Conservation (phyloP, 1,140 invertebrate species). For the Octopus bimaculoides region DNA sequence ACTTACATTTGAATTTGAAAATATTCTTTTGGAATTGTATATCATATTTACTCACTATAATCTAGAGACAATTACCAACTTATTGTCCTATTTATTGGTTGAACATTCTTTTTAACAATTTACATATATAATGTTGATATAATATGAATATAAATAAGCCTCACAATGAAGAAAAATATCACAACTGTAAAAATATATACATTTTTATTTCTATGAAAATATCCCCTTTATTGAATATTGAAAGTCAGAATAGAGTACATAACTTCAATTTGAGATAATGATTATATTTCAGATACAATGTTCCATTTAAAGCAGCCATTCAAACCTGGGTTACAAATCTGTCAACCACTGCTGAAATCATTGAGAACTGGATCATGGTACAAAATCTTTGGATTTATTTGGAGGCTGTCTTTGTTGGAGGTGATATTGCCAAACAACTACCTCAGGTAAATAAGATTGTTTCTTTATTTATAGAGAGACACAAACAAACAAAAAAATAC, state of each 20-base stretch:
- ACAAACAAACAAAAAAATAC: no score
- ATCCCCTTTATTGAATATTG: not conserved
- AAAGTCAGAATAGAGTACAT: not conserved
- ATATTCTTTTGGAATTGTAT: no score
- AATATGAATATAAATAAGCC: not conserved
- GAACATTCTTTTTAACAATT: no score
- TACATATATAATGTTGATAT: not conserved
- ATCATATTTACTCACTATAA: no score
- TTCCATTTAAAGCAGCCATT: conserved; percentile 56
- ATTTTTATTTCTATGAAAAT: no score
- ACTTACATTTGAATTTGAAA: no score
- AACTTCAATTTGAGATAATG: conserved; percentile 10
- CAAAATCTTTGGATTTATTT: conserved; percentile 58
- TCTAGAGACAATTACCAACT: no score
- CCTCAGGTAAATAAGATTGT: conserved; percentile 60
- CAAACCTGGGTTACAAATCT: conserved; percentile 55
- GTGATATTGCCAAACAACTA: conserved; percentile 58
- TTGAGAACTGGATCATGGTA: conserved; percentile 55
- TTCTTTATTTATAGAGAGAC: no score
- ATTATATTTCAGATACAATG: conserved; percentile 48
- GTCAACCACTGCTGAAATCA: conserved; percentile 53
- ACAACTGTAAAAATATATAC: not conserved
- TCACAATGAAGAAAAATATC: not conserved
- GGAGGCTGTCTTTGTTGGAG: conserved; percentile 57
- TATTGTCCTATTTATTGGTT: no score